Evolutionary conservation across 2,797 vertebrate genomes (phyloP), one percentile per base, ranked within the genome.

Genomic region (Typhlichthys eigenmanni): DNA sequence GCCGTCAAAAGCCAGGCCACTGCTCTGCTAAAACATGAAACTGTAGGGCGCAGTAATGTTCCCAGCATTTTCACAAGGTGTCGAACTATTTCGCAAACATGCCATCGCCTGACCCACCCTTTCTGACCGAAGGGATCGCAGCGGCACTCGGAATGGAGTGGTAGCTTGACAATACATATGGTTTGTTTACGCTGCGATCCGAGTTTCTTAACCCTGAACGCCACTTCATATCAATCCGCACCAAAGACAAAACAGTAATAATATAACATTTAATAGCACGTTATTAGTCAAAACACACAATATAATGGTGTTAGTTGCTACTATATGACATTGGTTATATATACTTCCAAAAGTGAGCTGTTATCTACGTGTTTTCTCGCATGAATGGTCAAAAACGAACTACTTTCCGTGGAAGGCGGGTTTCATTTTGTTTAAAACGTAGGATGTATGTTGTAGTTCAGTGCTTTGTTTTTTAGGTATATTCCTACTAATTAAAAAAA

Each of bases 171-270:
- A 82, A 82, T 86, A 75, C 88, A 71, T 91, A 83, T 56, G 83
- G 82, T 87, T 90, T 91, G 87, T 91, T 90, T 91, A 91, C 85
- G 86, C 86, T 84, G 82, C 60, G 76, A 75, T 78, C 72, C 78
- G 56, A 75, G 51, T 85, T 82, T 65, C 72, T 68, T 60, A 6
- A 76, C 65, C 70, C 66, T 12, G 47, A 60, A 59, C 57, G 64
- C 38, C 34, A 62, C 68, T n/a, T 19, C 51, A 71, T 90, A 90
- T 91, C 81, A 81, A 78, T 91, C 89, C 90, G 90, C 90, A 61
- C 68, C n/a, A 58, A 55, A 56, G 56, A 29, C 50, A 60, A 9
- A 51, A 64, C 58, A 64, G 43, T 45, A 24, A 70, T 45, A 55
- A 9, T 2, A 34, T 58, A 56, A 34, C 16, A 34, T 62, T 63